phyloP scores from a whole-genome alignment of 2,888 invertebrate species.

The Notocelia uddmanniana region DNA sequence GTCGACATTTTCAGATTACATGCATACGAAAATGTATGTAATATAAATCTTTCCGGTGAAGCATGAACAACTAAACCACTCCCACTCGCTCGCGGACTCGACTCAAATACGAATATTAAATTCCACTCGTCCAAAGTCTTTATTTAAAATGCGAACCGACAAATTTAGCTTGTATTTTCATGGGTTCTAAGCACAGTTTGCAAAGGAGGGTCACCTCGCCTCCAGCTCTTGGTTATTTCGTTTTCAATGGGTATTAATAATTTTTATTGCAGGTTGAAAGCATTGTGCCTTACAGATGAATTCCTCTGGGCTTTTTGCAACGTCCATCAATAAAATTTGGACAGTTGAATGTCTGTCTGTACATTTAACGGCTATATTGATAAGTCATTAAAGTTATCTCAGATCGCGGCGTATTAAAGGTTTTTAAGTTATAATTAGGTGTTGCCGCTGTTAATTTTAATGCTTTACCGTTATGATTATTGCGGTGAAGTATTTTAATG shows the following conservation, averaged over 20 bases:
- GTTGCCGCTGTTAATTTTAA: constrained; percentile 46
- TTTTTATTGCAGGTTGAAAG: constrained; percentile 82
- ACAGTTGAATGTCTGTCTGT: constrained; percentile 76
- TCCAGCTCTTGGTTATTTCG: constrained; percentile 61
- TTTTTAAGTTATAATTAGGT: constrained; percentile 67
- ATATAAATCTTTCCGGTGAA: constrained; percentile 86
- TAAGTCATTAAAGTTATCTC: constrained; percentile 71
- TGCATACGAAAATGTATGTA: constrained; percentile 84
- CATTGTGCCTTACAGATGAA: constrained; percentile 74
- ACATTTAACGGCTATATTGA: constrained; percentile 73
- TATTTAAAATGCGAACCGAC: constrained; percentile 71
- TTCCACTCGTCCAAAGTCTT: constrained; percentile 79
- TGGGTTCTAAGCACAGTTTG: constrained; percentile 67
- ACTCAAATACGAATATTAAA: constrained; percentile 83
- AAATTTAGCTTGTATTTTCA: constrained; percentile 74
- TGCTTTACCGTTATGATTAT: constrained; percentile 53
- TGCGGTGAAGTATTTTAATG: constrained; percentile 18
- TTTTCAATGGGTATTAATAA: constrained; percentile 80
- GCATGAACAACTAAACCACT: constrained; percentile 81
- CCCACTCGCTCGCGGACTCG: constrained; percentile 78
- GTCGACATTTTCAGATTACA: constrained; percentile 84
- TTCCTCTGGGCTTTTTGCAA: constrained; percentile 68
- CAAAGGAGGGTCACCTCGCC: constrained; percentile 52
- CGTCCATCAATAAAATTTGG: constrained; percentile 82
- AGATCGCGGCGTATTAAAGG: constrained; percentile 65